phyloP scores from a whole-genome alignment of 1,140 invertebrate species.

The Pteromalus puparum region DNA sequence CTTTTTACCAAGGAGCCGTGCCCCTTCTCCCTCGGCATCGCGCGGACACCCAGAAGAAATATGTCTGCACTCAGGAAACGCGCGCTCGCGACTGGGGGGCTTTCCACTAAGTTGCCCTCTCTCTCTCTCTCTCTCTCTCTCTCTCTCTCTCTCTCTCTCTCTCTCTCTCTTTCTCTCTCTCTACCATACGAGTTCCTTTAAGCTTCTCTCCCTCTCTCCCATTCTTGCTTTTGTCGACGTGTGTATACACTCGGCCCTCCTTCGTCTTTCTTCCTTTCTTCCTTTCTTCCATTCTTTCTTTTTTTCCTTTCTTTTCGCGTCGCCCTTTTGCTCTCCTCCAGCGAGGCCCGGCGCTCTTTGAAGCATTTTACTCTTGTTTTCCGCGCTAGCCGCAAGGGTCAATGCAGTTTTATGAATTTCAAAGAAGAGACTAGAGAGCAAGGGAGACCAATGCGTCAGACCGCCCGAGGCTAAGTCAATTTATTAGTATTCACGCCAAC shows the following conservation, averaged over 20 bases:
- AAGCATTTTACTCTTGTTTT: conserved; percentile 24
- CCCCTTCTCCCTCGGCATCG: background rate
- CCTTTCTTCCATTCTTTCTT: background rate
- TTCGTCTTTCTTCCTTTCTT: background rate
- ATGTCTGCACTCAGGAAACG: conserved; percentile 50
- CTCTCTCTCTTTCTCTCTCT: background rate
- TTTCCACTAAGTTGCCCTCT: conserved; percentile 20
- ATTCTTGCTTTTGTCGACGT: background rate
- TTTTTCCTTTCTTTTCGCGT: conserved; percentile 6
- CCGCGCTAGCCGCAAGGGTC: background rate
- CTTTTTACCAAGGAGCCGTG: conserved; percentile 34
- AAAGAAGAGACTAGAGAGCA: background rate
- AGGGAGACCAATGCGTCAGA: background rate
- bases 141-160: conserved; percentile 13
- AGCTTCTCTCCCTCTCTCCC: background rate
- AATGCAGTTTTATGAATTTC: conserved; percentile 40
- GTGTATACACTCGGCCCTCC: background rate
- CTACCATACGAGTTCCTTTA: conserved; percentile 10
- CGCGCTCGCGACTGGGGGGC: background rate
- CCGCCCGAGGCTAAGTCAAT: background rate
- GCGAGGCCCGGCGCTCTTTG: background rate
- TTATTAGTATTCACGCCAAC: conserved; percentile 19
- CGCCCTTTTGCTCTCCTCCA: background rate
- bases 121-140: conserved; percentile 2
- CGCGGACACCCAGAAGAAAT: conserved; percentile 44